Conservation (phyloP, 92 coral and sea anemone species). For the Zoanthus sociatus region DNA sequence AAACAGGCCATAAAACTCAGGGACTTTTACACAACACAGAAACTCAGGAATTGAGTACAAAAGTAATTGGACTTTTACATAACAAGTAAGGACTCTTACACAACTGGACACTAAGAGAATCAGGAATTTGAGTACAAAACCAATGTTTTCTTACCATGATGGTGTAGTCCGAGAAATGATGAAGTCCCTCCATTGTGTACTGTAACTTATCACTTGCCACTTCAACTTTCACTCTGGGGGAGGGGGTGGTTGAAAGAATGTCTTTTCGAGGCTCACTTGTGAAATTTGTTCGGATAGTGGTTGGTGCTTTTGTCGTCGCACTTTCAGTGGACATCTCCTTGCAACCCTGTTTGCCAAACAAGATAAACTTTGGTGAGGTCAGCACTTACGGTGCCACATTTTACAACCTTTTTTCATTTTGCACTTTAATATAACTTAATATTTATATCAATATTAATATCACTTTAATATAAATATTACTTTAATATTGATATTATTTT, state of each 20-base stretch:
- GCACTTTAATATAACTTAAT: background rate
- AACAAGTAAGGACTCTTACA: background rate
- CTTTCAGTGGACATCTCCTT: constrained; percentile 3
- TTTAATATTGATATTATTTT: too few species aligned
- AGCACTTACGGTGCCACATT: background rate
- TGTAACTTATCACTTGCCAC: constrained; percentile 34
- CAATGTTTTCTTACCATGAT: constrained; percentile 20
- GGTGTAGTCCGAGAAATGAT: constrained; percentile 42
- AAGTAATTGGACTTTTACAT: too few species aligned
- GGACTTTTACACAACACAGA: too few species aligned
- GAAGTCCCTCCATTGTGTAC: constrained; percentile 2
- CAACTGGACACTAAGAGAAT: background rate
- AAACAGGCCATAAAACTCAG: too few species aligned
- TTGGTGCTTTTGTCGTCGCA: constrained; percentile 4
- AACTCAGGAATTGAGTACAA: too few species aligned
- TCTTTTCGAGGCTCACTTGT: background rate
- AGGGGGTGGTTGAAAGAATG: constrained; percentile 13
- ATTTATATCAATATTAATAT: background rate
- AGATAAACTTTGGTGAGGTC: background rate
- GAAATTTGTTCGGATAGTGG: constrained; percentile 17
- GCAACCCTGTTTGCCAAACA: constrained; percentile 31
- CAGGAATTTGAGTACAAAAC: background rate
- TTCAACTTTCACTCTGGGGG: constrained; percentile 24
- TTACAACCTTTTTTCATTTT: background rate
- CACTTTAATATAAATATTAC: too few species aligned